Evolutionary conservation across 2,888 invertebrate species (phyloP), one percentile per base, ranked within the genome.

Genomic region (Galerucella calmariensis): DNA sequence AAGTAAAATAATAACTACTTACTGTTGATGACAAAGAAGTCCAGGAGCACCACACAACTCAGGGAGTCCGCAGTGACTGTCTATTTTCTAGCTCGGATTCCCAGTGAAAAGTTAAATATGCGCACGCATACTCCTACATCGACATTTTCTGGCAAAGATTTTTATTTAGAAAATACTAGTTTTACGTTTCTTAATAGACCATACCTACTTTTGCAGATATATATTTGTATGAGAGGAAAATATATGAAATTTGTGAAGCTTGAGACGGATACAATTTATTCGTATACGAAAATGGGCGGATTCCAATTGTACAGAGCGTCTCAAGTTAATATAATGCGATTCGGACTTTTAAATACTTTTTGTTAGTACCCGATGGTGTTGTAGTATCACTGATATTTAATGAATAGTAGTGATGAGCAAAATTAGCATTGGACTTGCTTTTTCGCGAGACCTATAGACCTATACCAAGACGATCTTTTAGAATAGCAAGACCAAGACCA

Each of bases 1-100:
- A 14, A n/a, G 4, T 11, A 14, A n/a, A 59, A 59, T 11, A 11
- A 35, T 14, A 3, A 59, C 12, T 51, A 86, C 86, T 86, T 85
- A 86, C 86, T 85, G 79, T 80, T 79, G 85, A 85, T 81, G 83
- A 84, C 81, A 86, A 83, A 85, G 84, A 85, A 84, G 84, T 85
- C 87, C 86, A 87, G 87, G 87, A 87, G 87, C 87, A 87, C 87
- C 85, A 87, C 87, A 87, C 87, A 86, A 87, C 86, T 86, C 86
- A 82, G 84, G 86, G 88, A 88, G 87, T 84, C 85, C 86, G 86
- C 85, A 87, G 87, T 86, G 87, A 88, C 88, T 88, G 85, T 76
- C 77, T 73, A 78, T 78, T 75, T 78, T 78, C 79, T 79, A 69
- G 77, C 72, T 62, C 74, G 69, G 68, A 74, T 76, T 76, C 75